These are phyloP conservation scores for Sylvicola cinctus DNA, from an alignment of 2,888 invertebrate species.

Conservation along the genomic window DNA sequence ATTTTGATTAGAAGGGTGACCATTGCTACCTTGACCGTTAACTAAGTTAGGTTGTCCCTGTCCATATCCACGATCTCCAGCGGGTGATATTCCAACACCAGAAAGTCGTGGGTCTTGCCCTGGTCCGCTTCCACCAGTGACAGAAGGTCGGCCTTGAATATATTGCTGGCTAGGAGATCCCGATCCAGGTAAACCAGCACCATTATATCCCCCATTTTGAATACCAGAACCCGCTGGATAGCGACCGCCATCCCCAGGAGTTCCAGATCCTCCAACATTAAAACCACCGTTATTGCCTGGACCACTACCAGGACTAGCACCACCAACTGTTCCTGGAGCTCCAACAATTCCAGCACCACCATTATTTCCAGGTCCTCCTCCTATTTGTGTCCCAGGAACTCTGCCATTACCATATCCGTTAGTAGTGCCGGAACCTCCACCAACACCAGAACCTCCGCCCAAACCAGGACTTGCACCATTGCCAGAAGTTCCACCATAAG, in stretches of 20 bases:
- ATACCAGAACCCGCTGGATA: not conserved
- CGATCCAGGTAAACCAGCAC: not conserved
- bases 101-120: not conserved
- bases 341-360: slow-evolving; percentile 1
- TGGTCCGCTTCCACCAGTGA: too few relatives aligned
- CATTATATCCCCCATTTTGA: not conserved
- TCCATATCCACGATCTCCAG: not conserved
- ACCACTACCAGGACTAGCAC: slow-evolving; percentile 3
- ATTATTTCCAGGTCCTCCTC: not conserved
- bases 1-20: too few relatives aligned
- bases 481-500: not conserved
- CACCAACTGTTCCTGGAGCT: not conserved
- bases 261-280: not conserved
- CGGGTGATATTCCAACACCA: not conserved
- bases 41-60: too few relatives aligned
- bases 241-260: not conserved
- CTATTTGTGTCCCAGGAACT: not conserved
- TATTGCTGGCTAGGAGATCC: too few relatives aligned
- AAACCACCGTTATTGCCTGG: not conserved
- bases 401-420: not conserved
- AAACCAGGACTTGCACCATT: slow-evolving; percentile 1
- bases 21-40: too few relatives aligned
- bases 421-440: not conserved
- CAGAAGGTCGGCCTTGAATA: too few relatives aligned
- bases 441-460: not conserved